Evolutionary conservation across 1,140 invertebrate species (phyloP), one percentile per base, ranked within the genome.

Genomic region (Panagrolaimus sp.): DNA sequence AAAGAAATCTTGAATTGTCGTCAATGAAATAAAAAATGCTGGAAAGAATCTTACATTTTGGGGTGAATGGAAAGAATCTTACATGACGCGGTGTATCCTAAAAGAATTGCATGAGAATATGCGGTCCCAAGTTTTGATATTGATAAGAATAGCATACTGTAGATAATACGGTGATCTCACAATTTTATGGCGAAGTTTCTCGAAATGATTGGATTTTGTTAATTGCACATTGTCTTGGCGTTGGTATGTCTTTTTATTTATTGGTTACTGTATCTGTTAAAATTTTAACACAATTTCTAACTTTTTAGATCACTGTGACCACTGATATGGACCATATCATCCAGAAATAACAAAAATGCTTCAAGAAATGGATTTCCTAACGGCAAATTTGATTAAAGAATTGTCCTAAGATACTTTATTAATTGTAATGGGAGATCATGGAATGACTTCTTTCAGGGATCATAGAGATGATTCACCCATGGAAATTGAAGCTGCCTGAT

Each of bases 341-440:
- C 87, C 89, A 2, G 92, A 93, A 85, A 97, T 98, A 94, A 84
- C 86, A 3, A 86, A 92, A 46, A 98, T 98, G 84, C 85, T 98
- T 1, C 85, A 83, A 32, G 92, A 98, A 86, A 93, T 94, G 80
- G 90, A 98, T 87, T 76, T 85, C 43, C 86, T 94, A 68, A 88
- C 98, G 9, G 5, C 9, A 7, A 67, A 89, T 71, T 86, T 95
- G 7, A 87, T 90, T 58, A 83, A 89, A 24, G 83, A 84, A 67
- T 86, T 96, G 76, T 89, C 90, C 71, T 85, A 91, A 55, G 88
- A 94, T 77, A 92, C 89, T 15, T 85, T 94, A 17, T 84, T 98
- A 5, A 88, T 95, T 86, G 90, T 98, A 1, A 87, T 98, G 83
- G 95, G 96, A 21, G 96, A 98, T 85, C 96, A 98, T 87, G 96